Percentiles rank a stretch among this genome's conserved stretches.
phyloP scores from a whole-genome alignment of 2,797 vertebrate species.

The Pagetopsis macropterus region DNA sequence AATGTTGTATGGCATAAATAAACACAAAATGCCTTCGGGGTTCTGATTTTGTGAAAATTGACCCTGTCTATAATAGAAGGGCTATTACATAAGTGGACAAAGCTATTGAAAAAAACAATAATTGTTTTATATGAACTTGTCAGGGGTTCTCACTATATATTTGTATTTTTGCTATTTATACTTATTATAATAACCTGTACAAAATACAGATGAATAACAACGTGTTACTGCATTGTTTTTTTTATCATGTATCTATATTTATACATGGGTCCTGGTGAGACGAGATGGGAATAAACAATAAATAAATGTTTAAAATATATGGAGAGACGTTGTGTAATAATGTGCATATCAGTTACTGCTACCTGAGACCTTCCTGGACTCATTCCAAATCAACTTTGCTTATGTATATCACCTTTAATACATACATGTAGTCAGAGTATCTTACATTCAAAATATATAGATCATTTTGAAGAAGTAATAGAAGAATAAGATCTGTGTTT shows the following conservation, averaged over 20 bases:
- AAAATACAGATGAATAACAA: neutral
- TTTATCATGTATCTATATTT: neutral
- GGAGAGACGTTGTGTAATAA: neutral
- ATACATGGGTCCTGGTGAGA: too few relatives aligned
- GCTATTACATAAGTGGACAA: neutral
- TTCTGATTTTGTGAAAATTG: too few relatives aligned
- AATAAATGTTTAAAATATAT: neutral
- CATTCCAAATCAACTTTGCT: neutral
- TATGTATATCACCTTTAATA: too few relatives aligned
- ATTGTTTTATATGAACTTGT: accelerated
- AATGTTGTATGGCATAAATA: too few relatives aligned
- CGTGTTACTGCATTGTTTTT: neutral
- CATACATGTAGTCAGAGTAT: neutral
- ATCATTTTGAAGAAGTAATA: too few relatives aligned
- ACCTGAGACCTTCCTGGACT: neutral
- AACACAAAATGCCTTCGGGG: too few relatives aligned
- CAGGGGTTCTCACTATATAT: neutral
- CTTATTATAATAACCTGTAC: neutral
- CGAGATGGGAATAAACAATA: neutral
- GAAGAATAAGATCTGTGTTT: too few relatives aligned
- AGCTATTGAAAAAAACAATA: too few relatives aligned
- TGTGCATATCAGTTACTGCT: neutral
- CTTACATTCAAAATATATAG: neutral
- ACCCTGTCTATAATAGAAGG: too few relatives aligned
- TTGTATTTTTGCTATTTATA: neutral